Evolutionary conservation across 2,888 invertebrate genomes (phyloP), one percentile per base, ranked within the genome.

Genomic region (Acholoe squamosa): DNA sequence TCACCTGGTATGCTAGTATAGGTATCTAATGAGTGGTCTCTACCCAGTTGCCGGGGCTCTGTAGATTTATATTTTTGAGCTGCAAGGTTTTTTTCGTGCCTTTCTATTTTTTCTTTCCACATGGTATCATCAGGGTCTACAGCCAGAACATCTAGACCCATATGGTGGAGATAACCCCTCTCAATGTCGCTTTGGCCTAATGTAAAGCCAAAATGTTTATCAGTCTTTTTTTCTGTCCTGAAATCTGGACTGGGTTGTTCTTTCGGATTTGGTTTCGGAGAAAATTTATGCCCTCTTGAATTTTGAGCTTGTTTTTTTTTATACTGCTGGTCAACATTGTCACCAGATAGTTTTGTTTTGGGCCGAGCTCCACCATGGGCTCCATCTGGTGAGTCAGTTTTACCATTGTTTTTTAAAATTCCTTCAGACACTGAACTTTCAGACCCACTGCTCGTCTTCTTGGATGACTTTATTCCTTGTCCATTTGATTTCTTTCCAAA

Each of bases 401-500:
- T 80, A 22, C 80, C 80, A n/a, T 80, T 80, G 25, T 80, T 80
- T 80, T 80, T 80, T 34, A 80, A 43, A 80, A 80, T 80, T 19
- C 80, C 80, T 5, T 80, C 80, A 16, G 80, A 33, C 7, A 16
- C 34, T 10, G 80, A 80, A 25, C 80, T 43, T n/a, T 43, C 80
- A n/a, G 34, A 34, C 0, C 34, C 43, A 80, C 34, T 43, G 19
- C 80, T 43, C 22, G 67, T n/a, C 71, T 80, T 80, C n/a, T 43
- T 33, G 7, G 80, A 80, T 1, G 34, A 43, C 34, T 80, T 80
- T 16, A 80, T 80, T 43, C 80, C 80, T n/a, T 80, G 80, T 14
- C 80, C 80, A 34, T 80, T 80, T 16, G 80, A 80, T 43, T 80
- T 80, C 80, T 80, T 80, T 22, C 80, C 80, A 43, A 80, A 80